Conservation (phyloP, 2,888 invertebrate genomes). For the Monochamus alternatus region DNA sequence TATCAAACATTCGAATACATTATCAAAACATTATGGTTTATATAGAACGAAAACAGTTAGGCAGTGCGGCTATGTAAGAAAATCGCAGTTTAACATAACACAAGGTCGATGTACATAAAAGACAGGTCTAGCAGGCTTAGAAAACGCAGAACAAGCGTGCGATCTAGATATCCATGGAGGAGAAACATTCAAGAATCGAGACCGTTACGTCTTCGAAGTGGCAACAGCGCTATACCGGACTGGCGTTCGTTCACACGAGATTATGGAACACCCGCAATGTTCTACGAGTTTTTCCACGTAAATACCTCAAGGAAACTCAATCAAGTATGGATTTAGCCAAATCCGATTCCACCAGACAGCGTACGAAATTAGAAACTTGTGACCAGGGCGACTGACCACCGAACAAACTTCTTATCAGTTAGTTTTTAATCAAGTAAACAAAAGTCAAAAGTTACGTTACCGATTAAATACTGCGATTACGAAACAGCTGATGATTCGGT, state of each 20-base stretch:
- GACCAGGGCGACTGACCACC: constrained; percentile 25
- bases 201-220: constrained; percentile 66
- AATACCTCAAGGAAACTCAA: constrained; percentile 52
- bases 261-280: constrained; percentile 65
- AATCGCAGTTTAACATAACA: constrained; percentile 35
- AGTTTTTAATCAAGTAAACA: constrained; percentile 42
- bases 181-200: constrained; percentile 64
- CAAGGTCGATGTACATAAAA: constrained; percentile 64
- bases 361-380: constrained; percentile 10
- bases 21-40: constrained; percentile 32
- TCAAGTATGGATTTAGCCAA: constrained; percentile 47
- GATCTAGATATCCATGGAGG: constrained; percentile 66
- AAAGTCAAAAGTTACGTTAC: constrained; percentile 34
- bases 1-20: constrained; percentile 19
- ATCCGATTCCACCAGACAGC: constrained; percentile 23
- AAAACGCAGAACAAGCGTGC: constrained; percentile 61
- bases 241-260: constrained; percentile 69
- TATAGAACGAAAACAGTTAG: constrained; percentile 39
- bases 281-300: constrained; percentile 53
- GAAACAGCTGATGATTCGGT: constrained; percentile 19
- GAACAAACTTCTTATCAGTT: constrained; percentile 40
- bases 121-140: constrained; percentile 61
- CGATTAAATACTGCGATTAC: constrained; percentile 29
- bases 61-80: constrained; percentile 32
- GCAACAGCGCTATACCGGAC: constrained; percentile 65